These are phyloP conservation scores for Takifugu ocellatus DNA, from an alignment of 2,797 vertebrate genomes.

Conservation along the genomic window DNA sequence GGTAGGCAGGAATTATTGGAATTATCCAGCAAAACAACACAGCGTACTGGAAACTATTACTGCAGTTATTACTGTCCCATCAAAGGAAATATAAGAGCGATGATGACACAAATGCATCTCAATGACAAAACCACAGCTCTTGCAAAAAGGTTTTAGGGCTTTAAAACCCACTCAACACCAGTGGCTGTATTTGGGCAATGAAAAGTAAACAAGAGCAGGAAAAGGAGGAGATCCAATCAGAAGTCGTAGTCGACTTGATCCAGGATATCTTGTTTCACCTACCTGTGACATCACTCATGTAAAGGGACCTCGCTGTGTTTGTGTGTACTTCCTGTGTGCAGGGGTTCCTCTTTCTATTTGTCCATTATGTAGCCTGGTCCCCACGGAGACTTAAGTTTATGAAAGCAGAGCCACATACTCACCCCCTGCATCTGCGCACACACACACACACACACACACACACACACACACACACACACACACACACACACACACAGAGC, in stretches of 20 bases:
- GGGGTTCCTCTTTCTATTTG: slow-evolving; percentile 30
- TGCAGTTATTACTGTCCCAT: too few relatives aligned
- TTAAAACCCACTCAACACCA: too few relatives aligned
- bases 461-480: slow-evolving; percentile 1
- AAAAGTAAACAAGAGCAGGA: background rate
- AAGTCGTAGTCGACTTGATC: slow-evolving; percentile 10
- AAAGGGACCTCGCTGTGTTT: slow-evolving; percentile 29
- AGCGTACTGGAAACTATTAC: too few relatives aligned
- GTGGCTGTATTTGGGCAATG: too few relatives aligned
- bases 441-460: slow-evolving; percentile 16
- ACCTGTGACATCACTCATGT: slow-evolving; percentile 34
- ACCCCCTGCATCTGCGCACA: slow-evolving; percentile 9
- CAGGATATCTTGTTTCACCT: slow-evolving; percentile 33
- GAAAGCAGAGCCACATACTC: slow-evolving; percentile 16
- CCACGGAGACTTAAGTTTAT: slow-evolving; percentile 4
- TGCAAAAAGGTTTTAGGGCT: too few relatives aligned
- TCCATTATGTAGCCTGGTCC: slow-evolving; percentile 20
- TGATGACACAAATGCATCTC: too few relatives aligned
- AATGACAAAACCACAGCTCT: too few relatives aligned
- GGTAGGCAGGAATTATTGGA: too few relatives aligned
- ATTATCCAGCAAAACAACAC: too few relatives aligned
- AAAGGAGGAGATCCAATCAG: slow-evolving; percentile 2
- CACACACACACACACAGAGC: background rate
- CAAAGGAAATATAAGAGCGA: too few relatives aligned
- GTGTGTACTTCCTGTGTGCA: slow-evolving; percentile 31